Base-by-base conservation (phyloP, 2,113 vertebrate species). In the Etheostoma cragini region DNA sequence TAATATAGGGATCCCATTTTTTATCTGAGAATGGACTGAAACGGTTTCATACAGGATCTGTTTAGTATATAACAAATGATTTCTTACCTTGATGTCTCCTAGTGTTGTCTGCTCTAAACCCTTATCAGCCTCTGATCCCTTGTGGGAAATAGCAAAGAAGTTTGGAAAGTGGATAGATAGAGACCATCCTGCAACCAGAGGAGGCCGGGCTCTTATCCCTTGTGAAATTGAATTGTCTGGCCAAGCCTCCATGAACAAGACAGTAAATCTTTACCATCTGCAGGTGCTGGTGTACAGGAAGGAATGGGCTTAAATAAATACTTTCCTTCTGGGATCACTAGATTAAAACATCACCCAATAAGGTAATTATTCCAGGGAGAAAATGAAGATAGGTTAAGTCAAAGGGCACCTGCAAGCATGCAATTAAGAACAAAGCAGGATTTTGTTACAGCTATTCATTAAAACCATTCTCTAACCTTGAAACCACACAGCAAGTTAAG, bases 211-310 rank as follows among this genome's bases (percentile, higher is more conserved):
- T 74, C 38, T 76, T 63, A 64, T 86, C 69, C 21, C 13, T 45
- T 6, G 69, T 71, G 45, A 71, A 81, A 83, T 61, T 42, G 35
- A 83, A 71, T 62, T 63, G 54, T 75, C 80, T 70, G 45, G n/a
- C 53, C 63, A 35, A 53, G 49, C 62, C 10, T 49, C 57, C 16
- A 0, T 22, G 70, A 81, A 19, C 58, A 8, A 52, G 80, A 70
- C 69, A 50, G 72, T 22, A 61, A 67, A 83, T 83, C 61, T 72
- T 68, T 63, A 78, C 30, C 13, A 4, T 80, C 63, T 78, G 2
- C 67, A 50, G 57, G 62, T 64, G 66, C 42, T 26, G 35, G 56
- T 35, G 60, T 8, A 14, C 46, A 58, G 19, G 1, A 0, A 47
- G 24, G 56, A 26, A 47, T 8, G 21, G 65, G 24, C 58, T 54